Evolutionary conservation across 2,888 invertebrate species (phyloP).

Genomic region (Rhagonycha fulva): DNA sequence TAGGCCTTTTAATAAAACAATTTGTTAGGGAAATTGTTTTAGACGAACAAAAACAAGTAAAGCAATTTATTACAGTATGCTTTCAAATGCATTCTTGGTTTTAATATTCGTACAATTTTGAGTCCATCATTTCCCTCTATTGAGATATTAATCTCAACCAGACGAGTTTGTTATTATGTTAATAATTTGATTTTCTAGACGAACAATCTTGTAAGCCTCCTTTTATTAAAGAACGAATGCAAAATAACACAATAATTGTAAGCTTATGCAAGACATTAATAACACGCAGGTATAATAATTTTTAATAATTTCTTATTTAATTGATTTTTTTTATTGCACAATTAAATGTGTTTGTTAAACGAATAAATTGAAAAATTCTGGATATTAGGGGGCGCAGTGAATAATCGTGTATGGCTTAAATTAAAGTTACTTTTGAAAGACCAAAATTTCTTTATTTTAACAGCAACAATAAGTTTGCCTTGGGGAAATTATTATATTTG

Average conservation of each 20-base stretch:
- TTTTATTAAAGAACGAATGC: background rate
- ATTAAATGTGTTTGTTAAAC: background rate
- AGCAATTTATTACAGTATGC: conserved; percentile 22
- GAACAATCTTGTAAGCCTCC: conserved; percentile 2
- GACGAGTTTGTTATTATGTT: conserved; percentile 24
- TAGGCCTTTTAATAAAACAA: background rate
- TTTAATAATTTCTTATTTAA: background rate
- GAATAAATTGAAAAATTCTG: background rate
- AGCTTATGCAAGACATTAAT: background rate
- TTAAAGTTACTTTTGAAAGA: background rate
- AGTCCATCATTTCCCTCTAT: conserved; percentile 24
- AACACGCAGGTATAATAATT: background rate
- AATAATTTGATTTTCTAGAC: conserved; percentile 22
- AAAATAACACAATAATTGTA: background rate
- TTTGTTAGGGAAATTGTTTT: background rate
- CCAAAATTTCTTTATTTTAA: background rate
- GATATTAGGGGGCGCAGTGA: background rate
- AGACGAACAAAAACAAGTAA: conserved; percentile 8
- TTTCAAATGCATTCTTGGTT: conserved; percentile 23
- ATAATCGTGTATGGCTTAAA: background rate
- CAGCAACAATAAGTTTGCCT: too few relatives aligned
- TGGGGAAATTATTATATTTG: too few relatives aligned
- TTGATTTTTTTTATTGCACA: background rate
- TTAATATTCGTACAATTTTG: conserved; percentile 22
- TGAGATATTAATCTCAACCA: conserved; percentile 23